Base-by-base conservation (phyloP, 2,113 vertebrate species). In the Pyxicephalus adspersus region DNA sequence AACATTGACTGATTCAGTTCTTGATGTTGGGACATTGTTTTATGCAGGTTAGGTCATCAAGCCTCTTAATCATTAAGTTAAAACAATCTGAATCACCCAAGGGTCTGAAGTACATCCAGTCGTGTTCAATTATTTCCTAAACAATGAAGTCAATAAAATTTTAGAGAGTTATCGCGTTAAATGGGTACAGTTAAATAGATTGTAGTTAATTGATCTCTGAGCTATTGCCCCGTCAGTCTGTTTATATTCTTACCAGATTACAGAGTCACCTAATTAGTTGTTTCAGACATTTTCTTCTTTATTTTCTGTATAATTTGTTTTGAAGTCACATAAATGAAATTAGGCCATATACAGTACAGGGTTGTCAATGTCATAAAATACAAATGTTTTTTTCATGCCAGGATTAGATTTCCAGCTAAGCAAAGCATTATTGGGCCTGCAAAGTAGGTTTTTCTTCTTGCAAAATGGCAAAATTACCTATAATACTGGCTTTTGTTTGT, bases 71-170 rank as follows among this genome's bases (percentile, higher is more conserved):
- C 58, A 55, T 81, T 81, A 81, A 26, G 80, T 74, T 50, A 81
- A 66, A 65, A 81, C 71, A 81, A 81, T 66, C 60, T 58, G 71
- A 29, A 66, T 81, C 51, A 66, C 80, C 70, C 52, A 58, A 22
- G 29, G 80, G 71, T 31, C 23, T 81, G 70, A 57, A 74, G 66
- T 45, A 38, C 54, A 45, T 60, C 63, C 29, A 66, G n/a, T 45
- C 28, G 25, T 58, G 61, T 74, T 81, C 51, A 74, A 81, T 81
- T 81, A 81, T 66, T 81, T 51, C 31, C 75, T 81, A 81, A 65
- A 75, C 71, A 75, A 50, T 60, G 52, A 58, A 66, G 70, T 81
- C 80, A 65, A 81, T 81, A 74, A 57, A 81, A 66, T 52, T 64
- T 81, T 66, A 71, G 20, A 57, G 71, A 55, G 58, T 81, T 81